Conservation (phyloP, 2,888 invertebrate species). For the Cheilosia vulpina region DNA sequence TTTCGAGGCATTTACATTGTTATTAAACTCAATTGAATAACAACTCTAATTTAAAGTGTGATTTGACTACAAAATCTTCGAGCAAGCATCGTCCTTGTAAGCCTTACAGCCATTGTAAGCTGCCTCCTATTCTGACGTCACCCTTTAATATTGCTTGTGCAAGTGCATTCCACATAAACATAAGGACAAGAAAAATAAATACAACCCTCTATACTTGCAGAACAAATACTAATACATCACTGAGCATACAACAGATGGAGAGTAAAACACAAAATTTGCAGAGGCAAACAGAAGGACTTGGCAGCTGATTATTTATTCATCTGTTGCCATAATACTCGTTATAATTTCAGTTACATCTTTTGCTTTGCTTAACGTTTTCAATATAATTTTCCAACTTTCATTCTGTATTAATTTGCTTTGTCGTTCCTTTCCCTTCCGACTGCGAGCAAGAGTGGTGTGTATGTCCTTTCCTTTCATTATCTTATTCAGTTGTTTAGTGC, state of each 20-base stretch:
- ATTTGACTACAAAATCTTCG: no score
- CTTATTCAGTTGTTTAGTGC: slow-evolving; percentile 5
- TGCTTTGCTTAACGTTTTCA: neutral
- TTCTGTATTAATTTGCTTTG: neutral
- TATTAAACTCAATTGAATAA: no score
- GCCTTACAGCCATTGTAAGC: no score
- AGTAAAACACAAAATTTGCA: neutral
- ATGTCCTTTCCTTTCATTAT: neutral
- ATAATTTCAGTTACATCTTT: neutral
- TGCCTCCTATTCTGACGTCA: no score
- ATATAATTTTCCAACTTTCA: slow-evolving; percentile 10
- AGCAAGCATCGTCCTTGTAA: no score
- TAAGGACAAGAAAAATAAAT: no score
- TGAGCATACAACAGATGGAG: neutral
- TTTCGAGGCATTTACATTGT: no score
- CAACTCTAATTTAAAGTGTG: no score
- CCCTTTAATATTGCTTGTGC: slow-evolving; percentile 5
- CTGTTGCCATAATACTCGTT: slow-evolving; percentile 49
- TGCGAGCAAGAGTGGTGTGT: neutral
- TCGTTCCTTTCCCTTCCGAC: neutral
- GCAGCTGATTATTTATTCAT: slow-evolving; percentile 47
- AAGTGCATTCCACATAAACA: slow-evolving; percentile 15
- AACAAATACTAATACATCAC: slow-evolving; percentile 4
- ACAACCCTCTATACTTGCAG: neutral
- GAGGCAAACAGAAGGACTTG: slow-evolving; percentile 2